Evolutionary conservation across 2,113 vertebrate species (phyloP).

Genomic region (Syngnathus typhle): DNA sequence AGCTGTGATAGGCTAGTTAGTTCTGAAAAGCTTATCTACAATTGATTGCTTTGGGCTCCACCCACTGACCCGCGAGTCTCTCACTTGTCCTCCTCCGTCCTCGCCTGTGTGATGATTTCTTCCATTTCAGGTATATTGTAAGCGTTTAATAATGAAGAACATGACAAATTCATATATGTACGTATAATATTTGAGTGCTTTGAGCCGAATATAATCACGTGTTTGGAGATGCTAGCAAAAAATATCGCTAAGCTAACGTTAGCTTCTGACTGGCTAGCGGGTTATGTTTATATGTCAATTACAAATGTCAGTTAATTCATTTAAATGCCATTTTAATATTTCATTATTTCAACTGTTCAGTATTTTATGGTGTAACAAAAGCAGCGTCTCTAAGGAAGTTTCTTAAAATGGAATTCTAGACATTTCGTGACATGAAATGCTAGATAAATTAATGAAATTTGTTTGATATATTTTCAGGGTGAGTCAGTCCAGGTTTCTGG

Average conservation of each 20-base stretch:
- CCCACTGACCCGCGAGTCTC: background rate
- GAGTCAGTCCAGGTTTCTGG: slow-evolving; percentile 24
- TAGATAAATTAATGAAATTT: background rate
- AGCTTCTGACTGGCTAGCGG: background rate
- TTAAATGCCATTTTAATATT: background rate
- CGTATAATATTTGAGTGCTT: background rate
- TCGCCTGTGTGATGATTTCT: background rate
- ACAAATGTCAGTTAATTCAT: background rate
- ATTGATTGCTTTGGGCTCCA: background rate
- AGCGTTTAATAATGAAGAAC: background rate
- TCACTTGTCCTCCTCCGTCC: background rate
- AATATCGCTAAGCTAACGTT: background rate
- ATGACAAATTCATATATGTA: background rate
- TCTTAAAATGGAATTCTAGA: background rate
- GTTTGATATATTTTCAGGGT: background rate
- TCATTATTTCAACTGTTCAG: background rate
- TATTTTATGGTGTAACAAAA: background rate
- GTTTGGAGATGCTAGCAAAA: background rate
- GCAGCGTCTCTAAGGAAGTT: background rate
- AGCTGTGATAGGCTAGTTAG: background rate
- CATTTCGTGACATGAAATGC: too few species aligned
- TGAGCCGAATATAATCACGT: background rate
- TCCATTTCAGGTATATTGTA: background rate
- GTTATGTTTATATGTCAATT: too few species aligned
- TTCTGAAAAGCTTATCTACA: background rate